Base-by-base conservation (phyloP, 2,113 vertebrate species). In the Dicrurus megarhynchus region DNA sequence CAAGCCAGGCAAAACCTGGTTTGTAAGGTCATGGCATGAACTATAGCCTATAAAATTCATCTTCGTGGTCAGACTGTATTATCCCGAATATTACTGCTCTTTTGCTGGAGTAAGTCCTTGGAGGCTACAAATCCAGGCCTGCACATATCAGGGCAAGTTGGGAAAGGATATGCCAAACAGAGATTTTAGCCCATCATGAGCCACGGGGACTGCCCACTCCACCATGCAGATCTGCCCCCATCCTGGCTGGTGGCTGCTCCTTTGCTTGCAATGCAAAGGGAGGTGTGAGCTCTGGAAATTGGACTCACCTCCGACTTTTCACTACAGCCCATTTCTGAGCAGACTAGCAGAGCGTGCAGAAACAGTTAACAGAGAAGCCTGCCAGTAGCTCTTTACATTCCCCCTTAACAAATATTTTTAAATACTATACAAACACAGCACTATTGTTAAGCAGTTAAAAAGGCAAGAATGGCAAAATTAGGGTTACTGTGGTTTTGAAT, bases 401-500 rank as follows among this genome's bases (percentile, higher is more conserved):
- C 52, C 52, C 52, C 56, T 78, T 60, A 84, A 80, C 68, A 94
- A 96, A 92, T 75, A 92, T 89, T 96, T 95, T 94, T 63, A 71
- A 96, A 71, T 56, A 39, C 60, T 94, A 35, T 78, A 88, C 79
- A 90, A 97, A 96, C 83, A 93, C 52, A 92, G 41, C 33, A 16
- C 93, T 89, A 93, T 97, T 96, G 95, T 95, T 86, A n/a, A 90
- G 90, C 73, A 93, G 82, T 77, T 90, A 91, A 88, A 95, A 92
- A 94, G 52, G 22, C 78, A 95, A 86, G 76, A 96, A 95, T 90
- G 93, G 76, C 68, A 97, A 96, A 97, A 95, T 92, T 88, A 90
- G 85, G 88, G 71, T 94, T 92, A 92, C 82, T 96, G 95, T 95
- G 96, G 95, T 93, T 96, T 94, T 90, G 63, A 90, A 92, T 97